Evolutionary conservation across 1,140 invertebrate species (phyloP).

Genomic region (Dendroctonus ponderosae): DNA sequence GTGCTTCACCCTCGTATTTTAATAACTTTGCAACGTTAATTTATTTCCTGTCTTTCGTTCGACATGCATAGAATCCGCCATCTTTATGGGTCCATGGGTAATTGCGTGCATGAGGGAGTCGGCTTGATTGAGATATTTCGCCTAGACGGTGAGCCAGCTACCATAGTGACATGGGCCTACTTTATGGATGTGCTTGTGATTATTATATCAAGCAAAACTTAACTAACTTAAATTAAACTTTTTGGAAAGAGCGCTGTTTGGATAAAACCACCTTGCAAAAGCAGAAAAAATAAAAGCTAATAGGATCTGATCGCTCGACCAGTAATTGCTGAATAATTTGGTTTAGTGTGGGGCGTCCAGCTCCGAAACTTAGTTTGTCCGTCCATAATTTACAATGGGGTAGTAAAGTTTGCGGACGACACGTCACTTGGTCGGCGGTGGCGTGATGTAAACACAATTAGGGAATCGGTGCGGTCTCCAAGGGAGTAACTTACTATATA

Average conservation of each 20-base stretch:
- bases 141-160: constrained; percentile 16
- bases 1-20: constrained; percentile 28
- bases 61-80: constrained; percentile 26
- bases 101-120: constrained; percentile 13
- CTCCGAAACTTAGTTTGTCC: constrained; percentile 37
- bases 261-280: too few relatives aligned
- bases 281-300: constrained; percentile 13
- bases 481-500: constrained; percentile 39
- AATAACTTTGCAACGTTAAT: constrained; percentile 23
- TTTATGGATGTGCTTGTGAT: too few relatives aligned
- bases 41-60: constrained; percentile 13
- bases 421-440: constrained; percentile 34
- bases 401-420: constrained; percentile 38
- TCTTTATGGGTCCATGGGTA: constrained; percentile 20
- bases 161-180: constrained; percentile 7
- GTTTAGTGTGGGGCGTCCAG: constrained; percentile 31
- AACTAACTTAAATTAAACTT: too few relatives aligned
- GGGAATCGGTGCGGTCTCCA: constrained; percentile 38
- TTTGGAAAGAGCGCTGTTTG: too few relatives aligned
- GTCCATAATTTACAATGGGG: constrained; percentile 29
- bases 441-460: constrained; percentile 43
- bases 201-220: too few relatives aligned
- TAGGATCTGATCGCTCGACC: constrained; percentile 7
- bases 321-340: constrained; percentile 39
- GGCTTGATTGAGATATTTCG: constrained; percentile 24